A percentile compares a stretch with the other conserved stretches of the same genome.
phyloP scores from a whole-genome alignment of 37 sponge, comb jelly and placozoan genomes.

The Bolinopsis microptera region DNA sequence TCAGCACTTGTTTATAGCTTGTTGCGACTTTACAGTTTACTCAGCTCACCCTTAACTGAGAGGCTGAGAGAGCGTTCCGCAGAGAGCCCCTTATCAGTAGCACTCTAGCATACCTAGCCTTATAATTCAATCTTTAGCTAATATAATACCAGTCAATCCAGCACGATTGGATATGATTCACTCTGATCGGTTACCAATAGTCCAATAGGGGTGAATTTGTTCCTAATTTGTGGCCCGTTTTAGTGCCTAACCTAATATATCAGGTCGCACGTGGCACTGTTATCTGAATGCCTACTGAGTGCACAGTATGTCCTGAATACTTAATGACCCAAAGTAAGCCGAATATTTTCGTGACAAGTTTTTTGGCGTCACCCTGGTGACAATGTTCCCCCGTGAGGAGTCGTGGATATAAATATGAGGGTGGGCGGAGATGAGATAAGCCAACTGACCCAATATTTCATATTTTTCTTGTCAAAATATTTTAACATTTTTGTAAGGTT shows the following conservation, averaged over 20 bases:
- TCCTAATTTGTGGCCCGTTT: neutral
- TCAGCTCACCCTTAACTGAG: neutral
- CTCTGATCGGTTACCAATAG: neutral
- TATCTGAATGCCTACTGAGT: neutral
- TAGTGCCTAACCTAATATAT: neutral
- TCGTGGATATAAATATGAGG: neutral
- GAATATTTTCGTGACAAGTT: neutral
- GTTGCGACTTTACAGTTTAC: neutral
- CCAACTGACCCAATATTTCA: neutral
- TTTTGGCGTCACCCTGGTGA: neutral
- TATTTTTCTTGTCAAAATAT: neutral
- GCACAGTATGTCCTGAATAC: neutral
- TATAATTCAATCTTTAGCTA: neutral
- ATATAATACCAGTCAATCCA: neutral
- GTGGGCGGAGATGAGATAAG: neutral
- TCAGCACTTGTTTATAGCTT: neutral
- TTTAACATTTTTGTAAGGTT: neutral
- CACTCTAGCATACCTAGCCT: neutral
- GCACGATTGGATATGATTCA: neutral
- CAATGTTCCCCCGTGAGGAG: neutral
- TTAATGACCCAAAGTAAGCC: neutral
- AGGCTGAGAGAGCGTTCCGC: neutral
- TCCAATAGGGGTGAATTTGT: neutral
- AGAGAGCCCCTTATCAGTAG: neutral
- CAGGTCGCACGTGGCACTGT: neutral